Conservation (phyloP, 1,140 invertebrate species). For the Megalonaias nervosa region DNA sequence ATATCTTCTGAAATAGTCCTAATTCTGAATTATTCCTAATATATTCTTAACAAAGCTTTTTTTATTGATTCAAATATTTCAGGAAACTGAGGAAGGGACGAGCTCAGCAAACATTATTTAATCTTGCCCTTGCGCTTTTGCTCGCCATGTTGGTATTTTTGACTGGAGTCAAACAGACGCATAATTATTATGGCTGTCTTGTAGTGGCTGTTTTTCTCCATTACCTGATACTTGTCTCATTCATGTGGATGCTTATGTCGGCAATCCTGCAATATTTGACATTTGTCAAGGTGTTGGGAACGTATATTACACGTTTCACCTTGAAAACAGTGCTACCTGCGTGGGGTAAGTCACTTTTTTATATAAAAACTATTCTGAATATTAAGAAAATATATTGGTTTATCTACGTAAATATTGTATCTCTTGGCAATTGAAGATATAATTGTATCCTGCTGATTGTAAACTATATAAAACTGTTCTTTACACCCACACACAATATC, state of each 20-base stretch:
- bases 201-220: conserved; percentile 69
- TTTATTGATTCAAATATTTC: conserved; percentile 15
- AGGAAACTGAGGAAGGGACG: conserved; percentile 65
- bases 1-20: neutral
- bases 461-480: neutral
- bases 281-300: conserved; percentile 73
- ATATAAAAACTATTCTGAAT: too few species aligned
- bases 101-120: conserved; percentile 65
- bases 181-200: conserved; percentile 59
- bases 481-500: neutral
- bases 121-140: conserved; percentile 62
- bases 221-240: conserved; percentile 72
- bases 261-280: conserved; percentile 72
- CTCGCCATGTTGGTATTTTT: conserved; percentile 60
- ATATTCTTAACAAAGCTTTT: neutral
- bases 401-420: neutral
- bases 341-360: conserved; percentile 66
- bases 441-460: neutral
- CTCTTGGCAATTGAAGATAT: neutral
- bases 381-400: neutral
- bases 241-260: conserved; percentile 74
- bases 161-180: conserved; percentile 60
- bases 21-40: neutral
- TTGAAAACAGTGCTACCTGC: conserved; percentile 70
- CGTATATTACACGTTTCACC: conserved; percentile 70